phyloP scores from a whole-genome alignment of 2,888 invertebrate genomes.

The Calephelis perditalis region DNA sequence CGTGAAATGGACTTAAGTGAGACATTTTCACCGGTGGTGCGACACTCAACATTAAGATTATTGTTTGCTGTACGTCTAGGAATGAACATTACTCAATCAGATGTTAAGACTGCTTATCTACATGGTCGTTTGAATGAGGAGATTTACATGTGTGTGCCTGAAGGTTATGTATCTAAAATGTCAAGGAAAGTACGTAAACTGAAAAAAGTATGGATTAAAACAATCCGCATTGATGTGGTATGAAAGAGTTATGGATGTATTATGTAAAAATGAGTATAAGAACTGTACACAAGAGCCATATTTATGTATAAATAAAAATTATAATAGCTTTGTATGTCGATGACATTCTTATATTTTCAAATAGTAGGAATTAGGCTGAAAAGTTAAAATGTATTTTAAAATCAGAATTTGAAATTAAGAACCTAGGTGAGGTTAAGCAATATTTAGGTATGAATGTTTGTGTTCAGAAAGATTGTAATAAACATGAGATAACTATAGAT shows the following conservation, averaged over 20 bases:
- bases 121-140: slow-evolving; percentile 18
- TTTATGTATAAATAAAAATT: not conserved
- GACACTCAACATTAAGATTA: slow-evolving; percentile 15
- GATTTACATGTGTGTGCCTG: slow-evolving; percentile 14
- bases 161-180: slow-evolving; percentile 11
- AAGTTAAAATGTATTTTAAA: slow-evolving; percentile 8
- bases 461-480: not conserved
- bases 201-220: slow-evolving; percentile 16
- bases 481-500: slow-evolving; percentile 1
- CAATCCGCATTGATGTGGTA: slow-evolving; percentile 16
- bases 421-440: slow-evolving; percentile 3
- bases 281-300: slow-evolving; percentile 5
- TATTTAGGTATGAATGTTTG: no score
- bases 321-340: not conserved
- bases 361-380: not conserved
- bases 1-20: slow-evolving; percentile 16
- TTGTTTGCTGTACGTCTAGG: slow-evolving; percentile 10
- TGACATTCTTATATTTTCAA: slow-evolving; percentile 4
- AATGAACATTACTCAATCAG: slow-evolving; percentile 11
- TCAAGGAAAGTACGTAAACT: slow-evolving; percentile 6
- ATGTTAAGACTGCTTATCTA: slow-evolving; percentile 18
- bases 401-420: slow-evolving; percentile 10
- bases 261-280: slow-evolving; percentile 15
- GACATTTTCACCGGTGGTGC: slow-evolving; percentile 17
- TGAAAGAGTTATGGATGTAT: slow-evolving; percentile 10